Conservation (phyloP, 2,888 invertebrate species). For the Callyntrura guangdongensis region DNA sequence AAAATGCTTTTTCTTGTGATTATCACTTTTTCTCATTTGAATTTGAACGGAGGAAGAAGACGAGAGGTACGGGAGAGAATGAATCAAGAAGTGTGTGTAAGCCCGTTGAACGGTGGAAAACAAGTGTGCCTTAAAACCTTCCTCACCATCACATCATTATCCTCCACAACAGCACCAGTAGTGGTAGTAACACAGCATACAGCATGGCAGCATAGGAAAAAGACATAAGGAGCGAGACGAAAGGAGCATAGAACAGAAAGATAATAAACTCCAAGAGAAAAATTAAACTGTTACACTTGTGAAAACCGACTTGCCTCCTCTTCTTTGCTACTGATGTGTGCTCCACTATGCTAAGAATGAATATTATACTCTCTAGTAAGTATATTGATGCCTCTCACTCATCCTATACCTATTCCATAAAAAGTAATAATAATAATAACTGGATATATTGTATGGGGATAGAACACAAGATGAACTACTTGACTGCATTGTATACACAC, state of each 20-base stretch:
- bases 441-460: too few species aligned
- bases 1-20: constrained; percentile 10
- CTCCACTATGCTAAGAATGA: too few species aligned
- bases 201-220: background rate
- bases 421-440: too few species aligned
- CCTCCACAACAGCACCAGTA: constrained; percentile 12
- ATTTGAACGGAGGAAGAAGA: constrained; percentile 77
- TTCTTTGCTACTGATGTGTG: background rate
- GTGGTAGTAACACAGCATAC: background rate
- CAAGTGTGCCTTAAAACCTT: constrained; percentile 72
- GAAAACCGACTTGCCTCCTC: constrained; percentile 64
- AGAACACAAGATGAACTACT: too few species aligned
- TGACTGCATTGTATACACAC: too few species aligned
- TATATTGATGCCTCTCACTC: too few species aligned
- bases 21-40: constrained; percentile 63
- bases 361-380: background rate
- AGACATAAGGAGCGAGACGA: background rate
- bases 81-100: constrained; percentile 59
- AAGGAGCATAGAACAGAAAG: constrained; percentile 4
- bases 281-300: constrained; percentile 47
- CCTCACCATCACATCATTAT: constrained; percentile 45
- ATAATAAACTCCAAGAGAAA: constrained; percentile 14
- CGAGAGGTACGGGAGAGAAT: constrained; percentile 69
- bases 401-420: too few species aligned
- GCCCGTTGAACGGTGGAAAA: constrained; percentile 74